A percentile compares a stretch with the other conserved stretches of the same genome.
Evolutionary conservation across 2,797 vertebrate genomes (phyloP).

Genomic region (Pygocentrus nattereri): DNA sequence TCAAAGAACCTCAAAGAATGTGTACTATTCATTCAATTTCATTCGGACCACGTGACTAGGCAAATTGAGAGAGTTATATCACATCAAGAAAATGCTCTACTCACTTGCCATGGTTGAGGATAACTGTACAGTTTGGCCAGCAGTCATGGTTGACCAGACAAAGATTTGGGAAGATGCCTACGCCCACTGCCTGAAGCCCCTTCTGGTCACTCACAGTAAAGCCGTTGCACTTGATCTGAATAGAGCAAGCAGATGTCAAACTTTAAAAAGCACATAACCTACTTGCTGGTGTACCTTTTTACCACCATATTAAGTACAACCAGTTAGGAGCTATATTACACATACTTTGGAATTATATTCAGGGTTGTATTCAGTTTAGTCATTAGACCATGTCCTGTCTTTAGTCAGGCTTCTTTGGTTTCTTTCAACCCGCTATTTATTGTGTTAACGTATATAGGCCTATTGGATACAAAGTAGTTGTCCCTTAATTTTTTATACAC

Average conservation of each 20-base stretch:
- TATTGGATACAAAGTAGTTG: neutral
- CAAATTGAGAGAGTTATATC: neutral
- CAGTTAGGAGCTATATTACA: neutral
- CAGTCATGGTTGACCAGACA: constrained; percentile 95
- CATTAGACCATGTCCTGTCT: neutral
- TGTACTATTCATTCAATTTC: neutral
- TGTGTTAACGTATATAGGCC: neutral
- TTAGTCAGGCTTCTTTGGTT: neutral
- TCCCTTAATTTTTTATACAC: too few relatives aligned
- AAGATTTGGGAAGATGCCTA: constrained; percentile 95
- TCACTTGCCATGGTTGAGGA: constrained; percentile 95
- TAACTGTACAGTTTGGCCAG: constrained; percentile 94
- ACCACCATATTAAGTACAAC: neutral
- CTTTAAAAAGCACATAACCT: neutral
- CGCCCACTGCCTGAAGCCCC: constrained; percentile 91
- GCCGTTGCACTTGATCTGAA: constrained; percentile 91
- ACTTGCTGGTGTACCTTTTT: neutral
- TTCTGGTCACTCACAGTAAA: constrained; percentile 94
- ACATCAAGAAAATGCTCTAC: constrained; percentile 64
- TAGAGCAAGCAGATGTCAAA: constrained; percentile 19
- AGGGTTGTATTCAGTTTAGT: neutral
- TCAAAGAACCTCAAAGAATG: neutral
- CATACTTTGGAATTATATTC: neutral
- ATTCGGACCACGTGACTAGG: neutral
- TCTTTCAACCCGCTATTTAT: neutral